These are phyloP conservation scores for Microcebus ravelobensis DNA, from an alignment of 2,113 vertebrate species.

Conservation along the genomic window DNA sequence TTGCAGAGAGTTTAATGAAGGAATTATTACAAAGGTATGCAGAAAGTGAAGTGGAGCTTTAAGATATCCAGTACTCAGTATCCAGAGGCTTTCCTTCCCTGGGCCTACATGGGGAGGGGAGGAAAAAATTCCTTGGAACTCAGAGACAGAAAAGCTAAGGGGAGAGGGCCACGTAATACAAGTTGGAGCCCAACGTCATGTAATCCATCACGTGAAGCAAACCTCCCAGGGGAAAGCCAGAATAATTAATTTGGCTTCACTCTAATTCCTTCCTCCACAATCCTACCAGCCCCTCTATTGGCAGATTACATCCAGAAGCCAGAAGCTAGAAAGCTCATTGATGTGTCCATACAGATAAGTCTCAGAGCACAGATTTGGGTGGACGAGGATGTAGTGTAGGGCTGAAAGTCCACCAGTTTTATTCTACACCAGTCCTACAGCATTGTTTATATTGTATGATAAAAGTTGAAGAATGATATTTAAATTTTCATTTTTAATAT, in stretches of 20 bases:
- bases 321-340: background rate
- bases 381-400: background rate
- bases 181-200: accelerated
- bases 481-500: background rate
- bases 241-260: background rate
- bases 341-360: background rate
- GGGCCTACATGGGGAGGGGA: accelerated
- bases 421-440: background rate
- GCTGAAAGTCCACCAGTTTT: background rate
- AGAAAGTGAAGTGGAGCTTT: too few species aligned
- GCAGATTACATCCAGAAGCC: background rate
- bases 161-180: accelerated
- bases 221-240: background rate
- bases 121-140: background rate
- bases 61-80: background rate
- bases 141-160: background rate
- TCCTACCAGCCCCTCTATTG: accelerated
- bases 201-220: background rate
- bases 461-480: background rate
- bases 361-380: background rate
- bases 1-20: background rate
- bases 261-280: background rate
- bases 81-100: background rate
- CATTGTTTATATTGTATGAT: background rate
- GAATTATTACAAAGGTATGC: background rate